phyloP scores from a whole-genome alignment of 2,797 vertebrate species.

The Gallinago nigripennis region DNA sequence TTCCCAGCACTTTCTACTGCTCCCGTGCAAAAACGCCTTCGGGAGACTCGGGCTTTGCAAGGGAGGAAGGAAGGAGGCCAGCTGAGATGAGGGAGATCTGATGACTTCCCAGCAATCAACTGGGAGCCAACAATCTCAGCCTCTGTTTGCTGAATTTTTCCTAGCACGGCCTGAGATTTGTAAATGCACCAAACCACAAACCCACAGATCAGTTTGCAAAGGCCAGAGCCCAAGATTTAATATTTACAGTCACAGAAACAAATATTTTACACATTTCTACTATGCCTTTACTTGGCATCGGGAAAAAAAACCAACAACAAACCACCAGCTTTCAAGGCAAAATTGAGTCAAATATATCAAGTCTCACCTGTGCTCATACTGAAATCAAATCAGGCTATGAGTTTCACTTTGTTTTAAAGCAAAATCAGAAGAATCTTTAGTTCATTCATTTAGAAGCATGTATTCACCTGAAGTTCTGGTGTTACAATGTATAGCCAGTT shows the following conservation, averaged over 20 bases:
- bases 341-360: background rate
- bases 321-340: background rate
- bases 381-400: background rate
- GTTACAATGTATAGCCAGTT: background rate
- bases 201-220: conserved; percentile 6
- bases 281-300: background rate
- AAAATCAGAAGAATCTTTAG: background rate
- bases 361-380: background rate
- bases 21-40: background rate
- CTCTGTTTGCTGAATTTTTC: background rate
- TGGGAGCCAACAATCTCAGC: background rate
- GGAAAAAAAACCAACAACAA: rapidly evolving
- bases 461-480: background rate
- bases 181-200: conserved; percentile 20
- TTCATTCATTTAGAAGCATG: background rate
- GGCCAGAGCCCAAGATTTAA: background rate
- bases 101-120: background rate
- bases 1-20: background rate
- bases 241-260: conserved; percentile 5
- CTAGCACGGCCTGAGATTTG: background rate
- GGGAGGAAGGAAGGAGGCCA: background rate
- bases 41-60: background rate
- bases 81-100: background rate
- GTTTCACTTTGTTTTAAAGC: background rate
- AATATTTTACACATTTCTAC: background rate